Conservation (phyloP, 2,797 vertebrate species). For the Diglossa cyanea region DNA sequence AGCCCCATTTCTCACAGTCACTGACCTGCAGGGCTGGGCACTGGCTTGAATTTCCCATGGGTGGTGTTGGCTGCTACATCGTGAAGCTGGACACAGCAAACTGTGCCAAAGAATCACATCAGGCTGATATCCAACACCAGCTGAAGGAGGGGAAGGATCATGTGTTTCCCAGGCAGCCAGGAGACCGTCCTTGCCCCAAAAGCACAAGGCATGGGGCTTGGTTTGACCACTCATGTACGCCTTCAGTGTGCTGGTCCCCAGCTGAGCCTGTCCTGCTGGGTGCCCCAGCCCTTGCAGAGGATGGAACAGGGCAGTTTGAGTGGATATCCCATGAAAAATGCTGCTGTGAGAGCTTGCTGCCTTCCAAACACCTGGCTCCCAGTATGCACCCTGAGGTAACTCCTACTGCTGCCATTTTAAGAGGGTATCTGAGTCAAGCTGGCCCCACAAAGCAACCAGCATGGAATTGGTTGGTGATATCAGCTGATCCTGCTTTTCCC, state of each 20-base stretch:
- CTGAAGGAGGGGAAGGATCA: neutral
- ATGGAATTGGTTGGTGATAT: neutral
- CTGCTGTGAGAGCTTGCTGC: neutral
- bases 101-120: constrained; percentile 56
- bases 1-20: neutral
- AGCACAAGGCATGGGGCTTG: neutral
- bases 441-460: neutral
- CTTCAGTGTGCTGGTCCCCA: neutral
- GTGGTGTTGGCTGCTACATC: neutral
- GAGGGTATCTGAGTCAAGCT: neutral
- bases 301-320: neutral
- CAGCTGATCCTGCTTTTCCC: neutral
- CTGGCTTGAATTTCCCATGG: constrained; percentile 28
- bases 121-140: constrained; percentile 46
- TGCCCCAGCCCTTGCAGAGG: neutral
- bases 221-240: neutral
- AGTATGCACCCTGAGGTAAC: neutral
- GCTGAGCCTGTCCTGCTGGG: neutral
- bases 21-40: neutral
- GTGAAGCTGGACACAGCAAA: neutral
- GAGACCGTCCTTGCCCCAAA: neutral
- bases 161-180: neutral
- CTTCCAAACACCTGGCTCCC: neutral
- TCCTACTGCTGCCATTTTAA: neutral
- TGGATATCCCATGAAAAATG: neutral